Evolutionary conservation across 2,113 vertebrate genomes (phyloP).

Genomic region (Hipposideros armiger): DNA sequence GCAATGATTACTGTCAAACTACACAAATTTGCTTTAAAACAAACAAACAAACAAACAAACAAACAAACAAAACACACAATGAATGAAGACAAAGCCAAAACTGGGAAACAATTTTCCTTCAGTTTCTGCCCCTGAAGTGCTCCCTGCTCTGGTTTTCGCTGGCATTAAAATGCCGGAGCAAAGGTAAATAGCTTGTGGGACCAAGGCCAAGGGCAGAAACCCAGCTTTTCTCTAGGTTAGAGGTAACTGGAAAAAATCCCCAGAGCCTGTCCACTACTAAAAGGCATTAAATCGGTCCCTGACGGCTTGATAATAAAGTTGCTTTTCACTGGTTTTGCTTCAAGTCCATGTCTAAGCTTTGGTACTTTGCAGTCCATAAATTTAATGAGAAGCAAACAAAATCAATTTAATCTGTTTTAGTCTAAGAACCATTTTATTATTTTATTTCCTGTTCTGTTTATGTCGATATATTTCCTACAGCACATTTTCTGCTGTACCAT

Average conservation of each 20-base stretch:
- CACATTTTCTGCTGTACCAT: not conserved
- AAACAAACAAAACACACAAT: not conserved
- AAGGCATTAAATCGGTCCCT: not conserved
- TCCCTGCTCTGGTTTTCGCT: not conserved
- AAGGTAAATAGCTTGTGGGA: not conserved
- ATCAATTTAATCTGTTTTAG: constrained; percentile 25
- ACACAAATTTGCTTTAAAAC: not conserved
- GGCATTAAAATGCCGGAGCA: not conserved
- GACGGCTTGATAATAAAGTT: not conserved
- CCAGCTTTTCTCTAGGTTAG: not conserved
- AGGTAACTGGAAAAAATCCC: not conserved
- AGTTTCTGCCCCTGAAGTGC: not conserved
- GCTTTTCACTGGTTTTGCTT: not conserved
- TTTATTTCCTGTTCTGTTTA: not conserved
- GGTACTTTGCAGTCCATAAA: not conserved
- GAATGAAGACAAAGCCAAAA: not conserved
- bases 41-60: not conserved
- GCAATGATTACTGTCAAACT: not conserved
- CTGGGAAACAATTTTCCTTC: not conserved
- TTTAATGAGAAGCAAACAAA: constrained; percentile 47
- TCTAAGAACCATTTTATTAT: not conserved
- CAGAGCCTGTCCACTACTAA: not conserved
- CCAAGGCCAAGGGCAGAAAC: not conserved
- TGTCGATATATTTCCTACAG: not conserved
- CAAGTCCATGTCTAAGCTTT: not conserved